Evolutionary conservation across 2,113 vertebrate genomes (phyloP).

Genomic region (Chamaea fasciata): DNA sequence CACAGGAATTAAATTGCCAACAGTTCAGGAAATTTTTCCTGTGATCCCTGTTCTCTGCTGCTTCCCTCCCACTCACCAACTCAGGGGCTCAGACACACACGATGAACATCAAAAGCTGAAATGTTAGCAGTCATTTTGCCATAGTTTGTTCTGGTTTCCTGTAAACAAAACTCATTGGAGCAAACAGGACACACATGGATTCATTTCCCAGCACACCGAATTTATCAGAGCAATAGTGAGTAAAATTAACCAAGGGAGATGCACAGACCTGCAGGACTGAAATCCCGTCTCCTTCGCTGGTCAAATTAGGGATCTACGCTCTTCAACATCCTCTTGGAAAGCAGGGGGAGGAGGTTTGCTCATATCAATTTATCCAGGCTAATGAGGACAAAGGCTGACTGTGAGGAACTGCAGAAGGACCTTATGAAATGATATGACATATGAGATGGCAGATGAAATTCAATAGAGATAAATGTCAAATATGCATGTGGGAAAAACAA

Average conservation of each 20-base stretch:
- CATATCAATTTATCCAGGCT: neutral
- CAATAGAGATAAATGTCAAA: conserved; percentile 45
- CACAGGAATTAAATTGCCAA: neutral
- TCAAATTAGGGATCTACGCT: neutral
- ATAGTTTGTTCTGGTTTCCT: neutral
- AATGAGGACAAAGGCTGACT: conserved; percentile 28
- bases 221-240: neutral
- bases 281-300: neutral
- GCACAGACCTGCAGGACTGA: neutral
- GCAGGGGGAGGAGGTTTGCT: neutral
- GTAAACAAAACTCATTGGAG: neutral
- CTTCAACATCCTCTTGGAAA: neutral
- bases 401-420: conserved; percentile 21
- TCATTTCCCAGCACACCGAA: neutral
- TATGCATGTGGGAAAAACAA: conserved; percentile 1
- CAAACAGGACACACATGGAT: neutral
- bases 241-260: neutral
- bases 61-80: neutral
- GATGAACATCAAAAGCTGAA: neutral
- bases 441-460: conserved; percentile 29
- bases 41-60: neutral
- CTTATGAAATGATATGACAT: conserved; percentile 8
- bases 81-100: neutral
- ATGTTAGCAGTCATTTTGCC: neutral
- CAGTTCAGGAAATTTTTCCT: neutral